Base-by-base conservation (phyloP, 2,888 invertebrate genomes). In the Thelaira solivaga region DNA sequence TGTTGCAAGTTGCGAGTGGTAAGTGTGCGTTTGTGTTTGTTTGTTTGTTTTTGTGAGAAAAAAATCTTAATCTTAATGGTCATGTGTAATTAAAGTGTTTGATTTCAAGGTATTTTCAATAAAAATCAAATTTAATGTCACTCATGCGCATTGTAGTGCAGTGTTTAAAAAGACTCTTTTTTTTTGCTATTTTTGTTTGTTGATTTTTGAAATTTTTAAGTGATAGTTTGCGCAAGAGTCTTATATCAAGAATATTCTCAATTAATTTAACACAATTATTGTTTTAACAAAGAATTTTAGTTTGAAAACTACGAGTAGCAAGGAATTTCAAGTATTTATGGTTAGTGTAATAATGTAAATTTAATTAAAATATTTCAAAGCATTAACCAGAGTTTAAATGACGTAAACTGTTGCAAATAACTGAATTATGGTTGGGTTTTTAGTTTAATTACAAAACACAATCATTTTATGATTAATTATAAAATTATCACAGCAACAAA, bases 31-130 rank as follows among this genome's bases (percentile, higher is more conserved):
- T 26, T 47, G 13, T 16, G 3, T 47, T n/a, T 31, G 20, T 16
- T 22, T 53, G 41, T 43, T 41, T 43, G 39, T 67, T 22, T 62
- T 55, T 67, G 74, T 72, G 47, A 72, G 64, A 72, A 72, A 69
- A n/a, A 61, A 61, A 49, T 69, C 29, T 59, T 24, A 75, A 75
- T 75, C 74, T 67, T 75, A 75, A 68, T 75, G 74, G 74, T 62
- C 67, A 61, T 61, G 61, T 61, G 74, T 68, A 75, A 75, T 75
- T 75, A 75, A 75, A 75, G 74, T 75, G 74, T 75, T 75, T 67
- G 74, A 75, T 75, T 75, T 75, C 67, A 75, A 75, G 74, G 74
- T 68, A 75, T 75, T 75, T 68, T 75, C 61, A 68, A 75, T 68
- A 68, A 68, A 75, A 75, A 68, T 75, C 68, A 75, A 75, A 75